Percentiles rank a stretch among this genome's conserved stretches.
These are phyloP conservation scores for Camarhynchus parvulus DNA, from an alignment of 2,113 vertebrate genomes.

Conservation along the genomic window DNA sequence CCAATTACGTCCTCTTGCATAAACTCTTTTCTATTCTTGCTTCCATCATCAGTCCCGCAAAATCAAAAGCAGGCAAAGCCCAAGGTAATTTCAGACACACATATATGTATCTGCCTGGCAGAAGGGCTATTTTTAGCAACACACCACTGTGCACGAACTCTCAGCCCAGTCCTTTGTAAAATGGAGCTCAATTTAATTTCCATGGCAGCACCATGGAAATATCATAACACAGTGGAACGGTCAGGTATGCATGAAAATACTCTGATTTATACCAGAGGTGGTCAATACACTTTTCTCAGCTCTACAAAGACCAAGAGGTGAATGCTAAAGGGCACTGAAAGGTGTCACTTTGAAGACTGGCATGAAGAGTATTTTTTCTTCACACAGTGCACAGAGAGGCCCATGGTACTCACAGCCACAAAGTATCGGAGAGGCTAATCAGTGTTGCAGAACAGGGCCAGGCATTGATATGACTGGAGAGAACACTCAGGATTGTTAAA, in stretches of 20 bases:
- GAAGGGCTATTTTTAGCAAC: conserved; percentile 11
- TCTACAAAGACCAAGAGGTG: neutral
- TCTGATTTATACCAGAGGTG: neutral
- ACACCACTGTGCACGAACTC: neutral
- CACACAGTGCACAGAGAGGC: neutral
- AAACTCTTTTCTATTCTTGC: neutral
- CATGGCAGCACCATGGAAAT: conserved; percentile 1
- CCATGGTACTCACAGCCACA: neutral
- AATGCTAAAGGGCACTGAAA: neutral
- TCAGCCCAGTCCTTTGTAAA: conserved; percentile 1
- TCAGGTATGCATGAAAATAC: neutral
- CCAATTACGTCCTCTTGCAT: neutral
- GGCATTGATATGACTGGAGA: neutral
- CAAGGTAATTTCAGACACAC: conserved; percentile 13
- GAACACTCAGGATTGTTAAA: neutral
- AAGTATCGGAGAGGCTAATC: no score
- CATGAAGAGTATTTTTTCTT: neutral
- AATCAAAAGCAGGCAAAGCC: neutral
- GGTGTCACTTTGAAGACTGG: neutral
- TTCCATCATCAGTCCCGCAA: neutral
- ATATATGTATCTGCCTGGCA: neutral
- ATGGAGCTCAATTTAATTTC: conserved; percentile 35
- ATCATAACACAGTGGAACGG: rapidly evolving
- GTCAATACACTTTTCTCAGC: rapidly evolving
- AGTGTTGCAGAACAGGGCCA: neutral